These are phyloP conservation scores for Belgica antarctica DNA, from an alignment of 2,888 invertebrate species.

Conservation along the genomic window DNA sequence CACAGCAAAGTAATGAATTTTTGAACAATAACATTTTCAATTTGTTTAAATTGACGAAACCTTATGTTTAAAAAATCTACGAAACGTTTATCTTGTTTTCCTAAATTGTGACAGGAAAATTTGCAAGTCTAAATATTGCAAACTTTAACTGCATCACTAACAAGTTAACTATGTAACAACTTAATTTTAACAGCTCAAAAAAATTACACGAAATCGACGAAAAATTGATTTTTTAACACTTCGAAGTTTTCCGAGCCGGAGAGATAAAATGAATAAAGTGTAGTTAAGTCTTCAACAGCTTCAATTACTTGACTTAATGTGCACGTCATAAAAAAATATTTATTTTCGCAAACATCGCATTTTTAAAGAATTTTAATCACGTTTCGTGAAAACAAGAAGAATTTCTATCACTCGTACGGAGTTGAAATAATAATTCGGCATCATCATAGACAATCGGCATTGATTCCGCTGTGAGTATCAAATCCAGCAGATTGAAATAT, in stretches of 20 bases:
- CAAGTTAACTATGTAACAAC: background rate
- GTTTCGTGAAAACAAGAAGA: conserved; percentile 7
- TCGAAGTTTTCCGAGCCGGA: too few relatives aligned
- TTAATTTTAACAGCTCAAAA: background rate
- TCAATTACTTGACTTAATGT: background rate
- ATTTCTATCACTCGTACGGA: too few relatives aligned
- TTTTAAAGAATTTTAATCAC: background rate
- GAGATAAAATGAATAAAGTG: conserved; percentile 15
- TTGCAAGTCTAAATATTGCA: too few relatives aligned
- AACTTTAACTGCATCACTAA: too few relatives aligned
- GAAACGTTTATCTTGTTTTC: too few relatives aligned
- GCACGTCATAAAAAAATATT: background rate
- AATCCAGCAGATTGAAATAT: conserved; percentile 15
- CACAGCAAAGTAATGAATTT: too few relatives aligned
- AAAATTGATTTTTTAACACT: conserved; percentile 11
- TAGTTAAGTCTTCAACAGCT: background rate
- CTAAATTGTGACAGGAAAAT: too few relatives aligned
- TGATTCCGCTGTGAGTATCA: conserved; percentile 11
- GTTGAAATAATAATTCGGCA: background rate
- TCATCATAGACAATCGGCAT: background rate
- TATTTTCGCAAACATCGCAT: background rate
- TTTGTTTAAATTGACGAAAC: too few relatives aligned
- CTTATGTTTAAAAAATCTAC: too few relatives aligned
- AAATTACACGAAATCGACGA: background rate
- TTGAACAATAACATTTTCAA: too few relatives aligned